phyloP scores from a whole-genome alignment of 1,140 invertebrate species.

The Eulimnadia texana region DNA sequence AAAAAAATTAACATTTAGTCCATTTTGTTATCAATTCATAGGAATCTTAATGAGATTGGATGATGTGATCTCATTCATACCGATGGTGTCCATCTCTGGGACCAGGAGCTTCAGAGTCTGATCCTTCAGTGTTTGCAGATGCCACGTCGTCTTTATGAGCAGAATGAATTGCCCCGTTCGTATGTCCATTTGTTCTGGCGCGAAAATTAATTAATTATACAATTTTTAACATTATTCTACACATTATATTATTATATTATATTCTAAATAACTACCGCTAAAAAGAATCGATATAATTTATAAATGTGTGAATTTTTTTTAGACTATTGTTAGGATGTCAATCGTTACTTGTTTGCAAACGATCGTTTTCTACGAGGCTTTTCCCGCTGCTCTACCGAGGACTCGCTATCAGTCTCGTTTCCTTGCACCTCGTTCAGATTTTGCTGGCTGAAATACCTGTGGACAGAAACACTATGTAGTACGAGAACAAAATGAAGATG shows the following conservation, averaged over 20 bases:
- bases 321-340: no score
- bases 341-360: background rate
- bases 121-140: background rate
- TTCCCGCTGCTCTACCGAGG: constrained; percentile 1
- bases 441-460: constrained; percentile 9
- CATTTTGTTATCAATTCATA: no score
- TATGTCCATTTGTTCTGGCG: background rate
- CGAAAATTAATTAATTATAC: no score
- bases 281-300: no score
- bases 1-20: no score
- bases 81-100: constrained; percentile 15
- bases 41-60: no score
- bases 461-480: background rate
- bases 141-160: background rate
- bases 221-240: no score
- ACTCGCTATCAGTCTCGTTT: background rate
- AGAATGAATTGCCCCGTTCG: background rate
- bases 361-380: constrained; percentile 4
- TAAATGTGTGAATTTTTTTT: no score
- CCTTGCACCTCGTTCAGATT: background rate
- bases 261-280: no score
- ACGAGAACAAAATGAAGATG: no score
- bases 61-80: no score
- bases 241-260: no score
- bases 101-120: background rate